Evolutionary conservation across 1,140 invertebrate genomes (phyloP).

Genomic region (Papilio xuthus): DNA sequence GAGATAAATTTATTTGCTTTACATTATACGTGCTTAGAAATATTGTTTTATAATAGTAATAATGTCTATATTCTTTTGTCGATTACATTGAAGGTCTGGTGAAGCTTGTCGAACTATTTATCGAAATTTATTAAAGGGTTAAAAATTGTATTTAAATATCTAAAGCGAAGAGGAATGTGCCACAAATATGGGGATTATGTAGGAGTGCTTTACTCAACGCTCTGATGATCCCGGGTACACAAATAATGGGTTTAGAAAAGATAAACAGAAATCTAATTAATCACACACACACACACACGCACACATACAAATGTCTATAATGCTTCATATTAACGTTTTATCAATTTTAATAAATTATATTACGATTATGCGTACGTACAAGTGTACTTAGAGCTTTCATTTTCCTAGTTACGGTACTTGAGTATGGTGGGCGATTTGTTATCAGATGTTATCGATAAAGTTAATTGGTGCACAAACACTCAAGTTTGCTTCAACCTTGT

Average conservation of each 20-base stretch:
- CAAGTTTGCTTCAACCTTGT: conserved; percentile 13
- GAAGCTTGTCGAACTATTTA: not conserved
- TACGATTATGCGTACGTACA: not conserved
- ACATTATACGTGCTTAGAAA: conserved; percentile 19
- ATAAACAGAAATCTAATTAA: not conserved
- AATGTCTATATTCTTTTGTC: not conserved
- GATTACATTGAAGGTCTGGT: not conserved
- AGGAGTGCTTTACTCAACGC: too few relatives aligned
- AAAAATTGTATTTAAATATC: too few relatives aligned
- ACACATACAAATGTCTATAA: too few relatives aligned
- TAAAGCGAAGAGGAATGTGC: too few relatives aligned
- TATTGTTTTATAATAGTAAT: not conserved
- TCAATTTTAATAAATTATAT: not conserved
- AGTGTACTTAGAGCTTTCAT: conserved; percentile 28
- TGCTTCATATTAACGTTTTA: not conserved
- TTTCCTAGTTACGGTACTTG: conserved; percentile 26
- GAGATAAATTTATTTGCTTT: conserved; percentile 28
- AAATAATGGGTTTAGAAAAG: not conserved
- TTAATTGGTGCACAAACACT: conserved; percentile 24
- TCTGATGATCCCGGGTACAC: not conserved
- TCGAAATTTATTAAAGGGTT: not conserved
- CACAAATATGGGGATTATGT: too few relatives aligned
- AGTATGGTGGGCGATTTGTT: not conserved
- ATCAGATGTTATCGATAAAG: conserved; percentile 15
- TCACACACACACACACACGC: not conserved